These are phyloP conservation scores for Peromyscus maniculatus DNA, from an alignment of 2,113 vertebrate genomes.

Conservation along the genomic window DNA sequence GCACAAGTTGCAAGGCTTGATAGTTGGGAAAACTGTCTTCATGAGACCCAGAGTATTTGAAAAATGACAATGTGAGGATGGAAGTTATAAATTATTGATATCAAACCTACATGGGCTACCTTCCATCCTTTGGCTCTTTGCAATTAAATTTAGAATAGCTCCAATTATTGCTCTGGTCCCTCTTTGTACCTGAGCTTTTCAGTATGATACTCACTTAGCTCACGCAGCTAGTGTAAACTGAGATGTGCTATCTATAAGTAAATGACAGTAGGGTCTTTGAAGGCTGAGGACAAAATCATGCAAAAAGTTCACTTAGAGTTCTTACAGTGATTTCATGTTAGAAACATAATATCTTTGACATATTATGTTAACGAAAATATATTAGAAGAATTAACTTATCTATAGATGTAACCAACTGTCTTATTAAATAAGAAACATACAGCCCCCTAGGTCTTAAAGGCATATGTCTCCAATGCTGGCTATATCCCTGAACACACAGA, in stretches of 20 bases:
- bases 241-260: not conserved
- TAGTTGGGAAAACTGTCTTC: not conserved
- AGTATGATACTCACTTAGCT: not conserved
- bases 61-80: not conserved
- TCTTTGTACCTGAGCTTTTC: not conserved
- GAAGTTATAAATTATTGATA: not conserved
- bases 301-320: conserved; percentile 27
- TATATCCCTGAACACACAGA: too few relatives aligned
- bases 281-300: conserved; percentile 3
- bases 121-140: not conserved
- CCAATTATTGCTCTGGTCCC: not conserved
- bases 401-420: too few relatives aligned
- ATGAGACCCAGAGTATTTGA: not conserved
- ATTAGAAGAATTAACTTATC: conserved; percentile 4
- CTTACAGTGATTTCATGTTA: not conserved
- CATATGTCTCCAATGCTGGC: too few relatives aligned
- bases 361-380: conserved; percentile 1
- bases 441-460: too few relatives aligned
- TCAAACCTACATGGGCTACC: not conserved
- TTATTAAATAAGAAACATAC: too few relatives aligned
- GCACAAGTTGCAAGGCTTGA: not conserved
- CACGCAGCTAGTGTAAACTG: not conserved
- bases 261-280: not conserved
- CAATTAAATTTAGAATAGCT: not conserved
- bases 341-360: conserved; percentile 10